phyloP scores from a whole-genome alignment of 2,888 invertebrate genomes.

The Neelides folsomi region DNA sequence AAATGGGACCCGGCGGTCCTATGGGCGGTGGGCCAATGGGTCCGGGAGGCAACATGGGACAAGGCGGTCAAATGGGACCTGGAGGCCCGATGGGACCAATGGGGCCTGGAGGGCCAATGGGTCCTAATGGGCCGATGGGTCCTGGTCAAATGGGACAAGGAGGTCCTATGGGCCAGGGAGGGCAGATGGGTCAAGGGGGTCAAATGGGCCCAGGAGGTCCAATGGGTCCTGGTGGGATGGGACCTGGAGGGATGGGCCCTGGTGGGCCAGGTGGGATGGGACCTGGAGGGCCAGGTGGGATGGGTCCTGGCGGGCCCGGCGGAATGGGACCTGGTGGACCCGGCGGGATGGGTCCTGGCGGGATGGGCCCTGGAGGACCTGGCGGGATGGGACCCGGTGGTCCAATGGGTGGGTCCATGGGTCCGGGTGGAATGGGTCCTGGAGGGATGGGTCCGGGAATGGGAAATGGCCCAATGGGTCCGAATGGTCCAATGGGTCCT shows the following conservation, averaged over 20 bases:
- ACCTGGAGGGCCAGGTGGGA: constrained; percentile 6
- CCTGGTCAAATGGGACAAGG: constrained; percentile 33
- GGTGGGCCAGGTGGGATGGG: constrained; percentile 18
- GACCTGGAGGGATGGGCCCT: constrained; percentile 12
- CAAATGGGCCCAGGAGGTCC: constrained; percentile 35
- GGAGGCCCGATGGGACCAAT: constrained; percentile 4
- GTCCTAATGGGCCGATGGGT: constrained; percentile 33
- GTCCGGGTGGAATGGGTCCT: constrained; percentile 7
- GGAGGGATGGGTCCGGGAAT: neutral
- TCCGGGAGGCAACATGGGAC: constrained; percentile 8
- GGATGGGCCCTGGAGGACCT: constrained; percentile 9
- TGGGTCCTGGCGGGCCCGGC: constrained; percentile 10
- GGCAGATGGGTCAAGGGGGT: constrained; percentile 47
- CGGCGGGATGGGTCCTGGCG: constrained; percentile 7
- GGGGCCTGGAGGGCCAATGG: constrained; percentile 11
- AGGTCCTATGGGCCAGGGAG: constrained; percentile 45
- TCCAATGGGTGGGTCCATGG: constrained; percentile 12
- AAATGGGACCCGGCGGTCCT: constrained; percentile 11
- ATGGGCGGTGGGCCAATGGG: constrained; percentile 2
- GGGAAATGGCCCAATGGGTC: constrained; percentile 30
- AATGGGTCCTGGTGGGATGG: constrained; percentile 3
- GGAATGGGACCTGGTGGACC: constrained; percentile 8
- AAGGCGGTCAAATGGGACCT: constrained; percentile 3
- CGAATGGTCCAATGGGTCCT: constrained; percentile 40
- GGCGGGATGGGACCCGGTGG: constrained; percentile 5